These are phyloP conservation scores for Pangasianodon gigas DNA, from an alignment of 2,113 vertebrate species.

Conservation along the genomic window DNA sequence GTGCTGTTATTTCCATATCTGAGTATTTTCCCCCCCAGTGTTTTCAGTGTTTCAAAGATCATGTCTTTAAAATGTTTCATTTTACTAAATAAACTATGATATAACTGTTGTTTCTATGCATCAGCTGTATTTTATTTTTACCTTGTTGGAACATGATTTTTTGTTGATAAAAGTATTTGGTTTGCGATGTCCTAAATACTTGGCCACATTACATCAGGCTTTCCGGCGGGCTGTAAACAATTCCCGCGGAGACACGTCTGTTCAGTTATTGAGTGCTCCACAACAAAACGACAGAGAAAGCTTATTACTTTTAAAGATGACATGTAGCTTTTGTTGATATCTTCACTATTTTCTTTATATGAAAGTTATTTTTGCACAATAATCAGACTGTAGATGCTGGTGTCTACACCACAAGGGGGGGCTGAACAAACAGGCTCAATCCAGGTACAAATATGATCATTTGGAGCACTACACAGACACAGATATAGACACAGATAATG, in stretches of 20 bases:
- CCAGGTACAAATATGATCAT: background rate
- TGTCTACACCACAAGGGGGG: background rate
- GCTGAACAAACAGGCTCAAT: background rate
- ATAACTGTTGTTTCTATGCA: too few species aligned
- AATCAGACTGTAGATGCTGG: background rate
- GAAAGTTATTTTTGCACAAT: background rate
- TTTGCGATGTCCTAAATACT: background rate
- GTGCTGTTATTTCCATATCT: too few species aligned
- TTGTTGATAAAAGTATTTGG: too few species aligned
- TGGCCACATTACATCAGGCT: background rate
- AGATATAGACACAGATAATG: background rate
- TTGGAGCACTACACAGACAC: background rate
- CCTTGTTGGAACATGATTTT: too few species aligned
- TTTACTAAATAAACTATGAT: too few species aligned
- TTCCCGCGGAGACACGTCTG: background rate
- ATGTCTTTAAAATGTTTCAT: too few species aligned
- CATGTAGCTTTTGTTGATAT: too few species aligned
- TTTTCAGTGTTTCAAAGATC: too few species aligned
- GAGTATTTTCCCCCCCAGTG: too few species aligned
- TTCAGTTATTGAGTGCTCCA: background rate
- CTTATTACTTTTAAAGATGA: too few species aligned
- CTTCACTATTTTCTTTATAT: background rate
- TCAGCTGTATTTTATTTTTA: too few species aligned
- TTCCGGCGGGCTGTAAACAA: background rate
- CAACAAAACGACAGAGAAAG: too few species aligned